Base-by-base conservation (phyloP, 2,113 vertebrate species). In the Callaeas wilsoni region DNA sequence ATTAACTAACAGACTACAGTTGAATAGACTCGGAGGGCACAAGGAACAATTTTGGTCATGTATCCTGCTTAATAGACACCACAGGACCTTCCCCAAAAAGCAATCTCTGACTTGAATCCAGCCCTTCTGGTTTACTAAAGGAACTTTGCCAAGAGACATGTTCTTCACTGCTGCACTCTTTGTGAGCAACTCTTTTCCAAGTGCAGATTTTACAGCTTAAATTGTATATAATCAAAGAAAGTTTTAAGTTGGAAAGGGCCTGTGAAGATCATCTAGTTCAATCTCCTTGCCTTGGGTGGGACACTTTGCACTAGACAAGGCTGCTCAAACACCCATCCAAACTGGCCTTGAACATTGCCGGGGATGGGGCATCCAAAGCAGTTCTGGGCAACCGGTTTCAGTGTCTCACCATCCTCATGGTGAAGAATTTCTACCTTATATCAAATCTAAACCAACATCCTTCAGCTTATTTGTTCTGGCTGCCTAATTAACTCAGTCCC, bases 31-130 rank as follows among this genome's bases (percentile, higher is more conserved):
- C 52, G 32, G 13, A 79, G 19, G 52, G 23, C 79, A 84, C 76
- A 86, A 91, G 71, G 52, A 83, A 81, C 56, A 5, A 1, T 71
- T 95, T 62, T 70, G n/a, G 53, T 60, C 44, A 60, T 71, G 50
- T 27, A 84, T 50, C 12, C 23, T 78, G 26, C 52, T 86, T 75
- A 90, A 90, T 3, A 93, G 59, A 67, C 33, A 46, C 71, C 47
- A 63, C 33, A 70, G 29, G 49, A 86, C 25, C 59, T 83, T 35
- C 5, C 7, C 10, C 8, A 41, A 4, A 35, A 81, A 64, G 21
- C 56, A 90, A 88, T 70, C 90, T 62, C 64, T 95, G 59, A 59
- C 52, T 86, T 65, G 32, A 17, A 60, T 83, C 60, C 76, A 96
- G 37, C 42, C 16, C 12, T 60, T 83, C 62, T 86, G 64, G 63